phyloP scores from a whole-genome alignment of 2,797 vertebrate genomes.

The Schizothorax lantsangensis region DNA sequence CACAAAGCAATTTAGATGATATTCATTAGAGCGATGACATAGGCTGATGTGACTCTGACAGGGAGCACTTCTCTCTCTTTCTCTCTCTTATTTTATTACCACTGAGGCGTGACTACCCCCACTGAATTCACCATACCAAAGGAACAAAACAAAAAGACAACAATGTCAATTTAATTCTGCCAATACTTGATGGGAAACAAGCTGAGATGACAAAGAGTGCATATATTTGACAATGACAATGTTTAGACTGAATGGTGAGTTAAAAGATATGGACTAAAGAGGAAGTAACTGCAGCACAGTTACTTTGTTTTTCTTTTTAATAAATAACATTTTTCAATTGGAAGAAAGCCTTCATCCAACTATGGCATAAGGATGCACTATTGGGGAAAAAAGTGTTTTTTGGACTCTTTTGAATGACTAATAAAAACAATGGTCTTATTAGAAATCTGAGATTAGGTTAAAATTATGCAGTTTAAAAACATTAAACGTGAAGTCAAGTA shows the following conservation, averaged over 20 bases:
- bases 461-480: not conserved
- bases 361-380: not conserved
- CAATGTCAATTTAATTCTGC: constrained; percentile 6
- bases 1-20: constrained; percentile 99
- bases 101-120: constrained; percentile 48
- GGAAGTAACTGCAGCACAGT: not conserved
- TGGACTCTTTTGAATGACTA: not conserved
- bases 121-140: constrained; percentile 46
- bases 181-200: constrained; percentile 5
- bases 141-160: constrained; percentile 25
- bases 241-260: not conserved
- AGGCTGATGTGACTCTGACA: constrained; percentile 87
- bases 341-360: not conserved
- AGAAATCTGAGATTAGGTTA: not conserved
- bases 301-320: too few species aligned
- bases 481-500: not conserved
- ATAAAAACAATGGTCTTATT: not conserved
- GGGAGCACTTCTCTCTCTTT: constrained; percentile 75
- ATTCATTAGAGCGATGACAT: constrained; percentile 99
- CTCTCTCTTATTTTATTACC: constrained; percentile 74
- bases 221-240: not conserved
- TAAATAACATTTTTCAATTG: not conserved
- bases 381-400: not conserved
- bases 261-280: not conserved
- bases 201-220: not conserved